These are phyloP conservation scores for Antedon mediterranea DNA, from an alignment of 53 echinoderm and acorn worm species.

Conservation along the genomic window DNA sequence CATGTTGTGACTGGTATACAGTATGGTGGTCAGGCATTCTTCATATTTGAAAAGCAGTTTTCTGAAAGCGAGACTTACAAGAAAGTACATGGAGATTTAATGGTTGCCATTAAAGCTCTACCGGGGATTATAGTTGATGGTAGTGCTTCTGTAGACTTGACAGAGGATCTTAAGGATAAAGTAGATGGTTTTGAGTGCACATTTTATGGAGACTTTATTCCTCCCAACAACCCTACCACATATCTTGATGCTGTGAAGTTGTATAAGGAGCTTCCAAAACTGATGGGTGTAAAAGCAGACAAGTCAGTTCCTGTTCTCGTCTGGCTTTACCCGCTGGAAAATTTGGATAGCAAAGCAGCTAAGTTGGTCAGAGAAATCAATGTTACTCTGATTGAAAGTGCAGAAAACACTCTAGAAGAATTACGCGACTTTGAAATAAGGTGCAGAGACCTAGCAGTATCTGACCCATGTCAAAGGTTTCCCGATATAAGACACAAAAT, in stretches of 20 bases:
- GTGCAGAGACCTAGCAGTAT: slow-evolving; percentile 17
- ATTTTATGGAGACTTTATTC: slow-evolving; percentile 29
- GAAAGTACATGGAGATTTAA: slow-evolving; percentile 7
- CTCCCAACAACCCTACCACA: slow-evolving; percentile 9
- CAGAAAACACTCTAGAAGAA: slow-evolving; percentile 12
- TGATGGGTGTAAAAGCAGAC: slow-evolving; percentile 22
- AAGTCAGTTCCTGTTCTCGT: slow-evolving; percentile 27
- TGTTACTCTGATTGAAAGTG: slow-evolving; percentile 15
- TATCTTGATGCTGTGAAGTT: slow-evolving; percentile 24
- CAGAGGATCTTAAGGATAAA: neutral
- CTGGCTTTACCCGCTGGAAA: slow-evolving; percentile 20
- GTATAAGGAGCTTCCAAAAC: slow-evolving; percentile 17
- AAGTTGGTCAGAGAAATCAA: slow-evolving; percentile 16
- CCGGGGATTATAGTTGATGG: neutral
- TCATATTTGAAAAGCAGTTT: slow-evolving; percentile 28
- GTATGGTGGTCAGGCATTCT: slow-evolving; percentile 41
- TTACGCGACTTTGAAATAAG: slow-evolving; percentile 16
- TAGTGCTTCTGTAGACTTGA: neutral
- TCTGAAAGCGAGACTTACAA: neutral
- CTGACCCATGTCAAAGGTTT: slow-evolving; percentile 11
- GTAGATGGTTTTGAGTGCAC: neutral
- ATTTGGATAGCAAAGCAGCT: slow-evolving; percentile 26
- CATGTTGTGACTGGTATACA: slow-evolving; percentile 31
- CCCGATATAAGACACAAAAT: slow-evolving; percentile 20
- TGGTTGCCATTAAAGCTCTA: slow-evolving; percentile 3